Conservation (phyloP, 2,113 vertebrate genomes). For the Sula dactylatra region DNA sequence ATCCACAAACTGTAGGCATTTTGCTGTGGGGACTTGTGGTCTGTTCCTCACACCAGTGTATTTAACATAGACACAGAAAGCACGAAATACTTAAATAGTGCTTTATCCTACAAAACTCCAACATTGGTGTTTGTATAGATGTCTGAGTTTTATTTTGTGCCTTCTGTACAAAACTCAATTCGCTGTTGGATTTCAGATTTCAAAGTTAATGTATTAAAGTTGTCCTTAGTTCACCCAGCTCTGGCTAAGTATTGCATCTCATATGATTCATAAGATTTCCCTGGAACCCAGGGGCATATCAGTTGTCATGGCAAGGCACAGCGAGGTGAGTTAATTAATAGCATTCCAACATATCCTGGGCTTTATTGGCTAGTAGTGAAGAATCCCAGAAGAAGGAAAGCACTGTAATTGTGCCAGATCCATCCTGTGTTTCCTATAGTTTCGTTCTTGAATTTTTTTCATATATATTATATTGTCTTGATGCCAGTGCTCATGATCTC, state of each 20-base stretch:
- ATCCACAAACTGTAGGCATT: neutral
- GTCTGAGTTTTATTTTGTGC: neutral
- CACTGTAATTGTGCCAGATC: neutral
- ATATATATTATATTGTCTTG: neutral
- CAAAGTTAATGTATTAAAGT: neutral
- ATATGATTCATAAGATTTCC: neutral
- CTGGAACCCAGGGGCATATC: neutral
- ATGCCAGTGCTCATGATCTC: neutral
- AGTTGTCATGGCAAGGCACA: neutral
- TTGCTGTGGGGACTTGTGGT: neutral
- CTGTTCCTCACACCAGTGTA: neutral
- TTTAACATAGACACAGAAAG: neutral
- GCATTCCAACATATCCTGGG: conserved; percentile 4
- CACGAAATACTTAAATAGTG: neutral
- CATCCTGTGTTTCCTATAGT: neutral
- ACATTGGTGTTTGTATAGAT: neutral
- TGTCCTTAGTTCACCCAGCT: conserved; percentile 49
- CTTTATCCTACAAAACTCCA: neutral
- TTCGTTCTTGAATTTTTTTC: neutral
- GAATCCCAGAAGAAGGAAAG: conserved; percentile 19
- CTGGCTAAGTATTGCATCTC: neutral
- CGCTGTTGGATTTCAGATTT: neutral
- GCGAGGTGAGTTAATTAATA: neutral
- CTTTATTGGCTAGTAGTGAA: conserved; percentile 23
- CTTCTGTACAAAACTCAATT: neutral